Evolutionary conservation across 2,113 vertebrate species (phyloP).

Genomic region (Thalassoma bifasciatum): DNA sequence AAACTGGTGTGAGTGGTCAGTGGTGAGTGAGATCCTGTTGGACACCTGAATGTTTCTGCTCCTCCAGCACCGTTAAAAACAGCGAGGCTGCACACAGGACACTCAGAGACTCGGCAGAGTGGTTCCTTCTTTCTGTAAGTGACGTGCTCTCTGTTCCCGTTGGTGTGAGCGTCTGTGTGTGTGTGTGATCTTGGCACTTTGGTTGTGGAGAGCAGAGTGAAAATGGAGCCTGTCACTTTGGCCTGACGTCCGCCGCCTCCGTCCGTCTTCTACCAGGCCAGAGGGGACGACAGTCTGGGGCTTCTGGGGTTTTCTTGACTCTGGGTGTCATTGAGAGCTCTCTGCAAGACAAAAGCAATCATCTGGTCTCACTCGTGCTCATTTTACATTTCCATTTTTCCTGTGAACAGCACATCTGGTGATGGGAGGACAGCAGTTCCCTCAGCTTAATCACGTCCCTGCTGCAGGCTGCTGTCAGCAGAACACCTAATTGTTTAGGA

Average conservation of each 20-base stretch:
- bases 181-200: slow-evolving; percentile 79
- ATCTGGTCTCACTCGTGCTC: slow-evolving; percentile 14
- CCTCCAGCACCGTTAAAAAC: slow-evolving; percentile 54
- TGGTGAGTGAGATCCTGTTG: slow-evolving; percentile 28
- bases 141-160: slow-evolving; percentile 47
- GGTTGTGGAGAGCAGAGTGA: slow-evolving; percentile 71
- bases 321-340: slow-evolving; percentile 91
- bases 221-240: slow-evolving; percentile 37
- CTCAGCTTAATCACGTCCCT: slow-evolving; percentile 21
- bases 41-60: slow-evolving; percentile 58
- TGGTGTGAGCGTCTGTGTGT: slow-evolving; percentile 54
- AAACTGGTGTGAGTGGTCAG: slow-evolving; percentile 15
- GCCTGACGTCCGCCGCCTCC: slow-evolving; percentile 3
- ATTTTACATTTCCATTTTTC: slow-evolving; percentile 17
- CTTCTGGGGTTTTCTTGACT: slow-evolving; percentile 88
- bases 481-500: slow-evolving; percentile 2
- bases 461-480: slow-evolving; percentile 47
- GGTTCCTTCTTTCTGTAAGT: slow-evolving; percentile 33
- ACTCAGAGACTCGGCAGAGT: slow-evolving; percentile 10
- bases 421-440: slow-evolving; percentile 23
- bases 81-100: slow-evolving; percentile 43
- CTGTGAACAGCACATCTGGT: slow-evolving; percentile 8
- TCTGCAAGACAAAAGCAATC: slow-evolving; percentile 78
- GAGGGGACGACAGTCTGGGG: slow-evolving; percentile 89
- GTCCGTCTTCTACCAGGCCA: slow-evolving; percentile 89